These are phyloP conservation scores for Caranx melampygus DNA, from an alignment of 2,113 vertebrate genomes.

Conservation along the genomic window DNA sequence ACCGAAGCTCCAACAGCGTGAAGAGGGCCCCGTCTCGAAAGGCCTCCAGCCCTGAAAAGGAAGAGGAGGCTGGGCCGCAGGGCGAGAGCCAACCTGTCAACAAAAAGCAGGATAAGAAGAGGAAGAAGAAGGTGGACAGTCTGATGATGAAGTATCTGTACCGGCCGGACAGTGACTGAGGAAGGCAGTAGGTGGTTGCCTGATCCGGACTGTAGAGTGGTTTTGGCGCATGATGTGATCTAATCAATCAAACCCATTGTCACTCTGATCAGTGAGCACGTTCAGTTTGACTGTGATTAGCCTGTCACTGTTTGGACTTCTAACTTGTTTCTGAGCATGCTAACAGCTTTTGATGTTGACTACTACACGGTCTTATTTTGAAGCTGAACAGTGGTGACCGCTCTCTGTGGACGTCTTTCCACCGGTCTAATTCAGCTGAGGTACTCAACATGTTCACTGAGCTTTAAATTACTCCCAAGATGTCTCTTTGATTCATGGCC, in stretches of 20 bases:
- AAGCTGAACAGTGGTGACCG: not conserved
- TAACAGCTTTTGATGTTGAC: slow-evolving; percentile 15
- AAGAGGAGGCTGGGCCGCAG: slow-evolving; percentile 48
- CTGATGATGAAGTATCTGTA: slow-evolving; percentile 99
- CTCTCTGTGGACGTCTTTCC: not conserved
- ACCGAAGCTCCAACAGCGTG: slow-evolving; percentile 90
- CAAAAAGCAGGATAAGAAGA: slow-evolving; percentile 91
- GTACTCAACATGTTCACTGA: slow-evolving; percentile 20
- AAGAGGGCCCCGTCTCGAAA: slow-evolving; percentile 86
- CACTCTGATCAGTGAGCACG: not conserved
- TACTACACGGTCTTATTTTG: not conserved
- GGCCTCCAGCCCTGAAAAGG: slow-evolving; percentile 51
- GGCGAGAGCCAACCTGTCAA: slow-evolving; percentile 54
- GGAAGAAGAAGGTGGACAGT: slow-evolving; percentile 94
- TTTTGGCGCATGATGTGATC: slow-evolving; percentile 83
- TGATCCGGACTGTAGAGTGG: slow-evolving; percentile 64
- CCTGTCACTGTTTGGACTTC: slow-evolving; percentile 1
- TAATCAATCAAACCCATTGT: slow-evolving; percentile 46
- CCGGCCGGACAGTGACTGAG: slow-evolving; percentile 94
- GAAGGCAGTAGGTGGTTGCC: slow-evolving; percentile 88
- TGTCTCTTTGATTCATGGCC: slow-evolving; percentile 65
- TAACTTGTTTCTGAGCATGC: slow-evolving; percentile 9
- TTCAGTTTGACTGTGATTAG: not conserved
- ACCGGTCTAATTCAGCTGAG: not conserved
- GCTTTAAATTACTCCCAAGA: slow-evolving; percentile 35